Conservation (phyloP, 2,797 vertebrate species). For the Sarcophilus harrisii region DNA sequence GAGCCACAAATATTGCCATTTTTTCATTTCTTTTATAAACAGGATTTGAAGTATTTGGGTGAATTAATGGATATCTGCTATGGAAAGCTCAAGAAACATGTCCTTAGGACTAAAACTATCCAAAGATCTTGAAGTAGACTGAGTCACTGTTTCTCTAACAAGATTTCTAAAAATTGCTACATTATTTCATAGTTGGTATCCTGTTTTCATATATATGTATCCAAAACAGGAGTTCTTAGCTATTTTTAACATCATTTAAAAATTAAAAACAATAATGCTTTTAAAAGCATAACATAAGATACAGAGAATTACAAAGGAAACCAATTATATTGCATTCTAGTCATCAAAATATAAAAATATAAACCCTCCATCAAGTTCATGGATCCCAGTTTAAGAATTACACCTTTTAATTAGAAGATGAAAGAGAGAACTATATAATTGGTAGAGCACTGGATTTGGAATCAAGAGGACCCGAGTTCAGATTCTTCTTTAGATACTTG, state of each 20-base stretch:
- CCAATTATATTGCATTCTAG: background rate
- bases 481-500: background rate
- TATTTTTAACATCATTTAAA: background rate
- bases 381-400: background rate
- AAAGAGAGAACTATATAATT: background rate
- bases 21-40: background rate
- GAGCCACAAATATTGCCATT: background rate
- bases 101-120: background rate
- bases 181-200: background rate
- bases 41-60: background rate
- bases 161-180: background rate
- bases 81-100: conserved; percentile 38
- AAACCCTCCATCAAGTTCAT: background rate
- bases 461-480: background rate
- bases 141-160: background rate
- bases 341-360: background rate
- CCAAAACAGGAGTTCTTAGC: background rate
- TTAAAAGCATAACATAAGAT: background rate
- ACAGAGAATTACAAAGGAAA: background rate
- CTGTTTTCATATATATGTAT: background rate
- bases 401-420: background rate
- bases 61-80: conserved; percentile 19
- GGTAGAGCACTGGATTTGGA: background rate
- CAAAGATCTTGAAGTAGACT: background rate
- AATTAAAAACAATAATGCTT: background rate